A percentile compares a stretch with the other conserved stretches of the same genome.
phyloP scores from a whole-genome alignment of 2,113 vertebrate genomes.

The Daboia siamensis region DNA sequence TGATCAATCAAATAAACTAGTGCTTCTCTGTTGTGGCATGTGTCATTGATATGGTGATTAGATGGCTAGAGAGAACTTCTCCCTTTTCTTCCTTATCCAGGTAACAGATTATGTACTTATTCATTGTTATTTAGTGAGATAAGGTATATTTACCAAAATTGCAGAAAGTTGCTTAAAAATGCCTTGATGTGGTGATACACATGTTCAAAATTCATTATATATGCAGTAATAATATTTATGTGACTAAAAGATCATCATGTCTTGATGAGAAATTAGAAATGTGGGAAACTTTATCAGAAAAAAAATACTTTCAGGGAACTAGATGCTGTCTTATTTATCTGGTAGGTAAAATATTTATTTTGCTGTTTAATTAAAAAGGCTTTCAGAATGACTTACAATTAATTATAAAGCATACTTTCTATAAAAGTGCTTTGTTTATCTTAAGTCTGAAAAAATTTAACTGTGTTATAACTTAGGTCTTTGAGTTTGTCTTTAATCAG shows the following conservation, averaged over 20 bases:
- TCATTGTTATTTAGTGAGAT: conserved; percentile 60
- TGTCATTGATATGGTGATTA: conserved; percentile 99
- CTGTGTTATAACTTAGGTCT: neutral
- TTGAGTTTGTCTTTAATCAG: neutral
- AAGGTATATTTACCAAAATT: conserved; percentile 54
- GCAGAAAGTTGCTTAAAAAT: neutral
- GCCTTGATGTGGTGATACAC: neutral
- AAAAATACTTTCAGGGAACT: neutral
- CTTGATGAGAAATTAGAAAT: neutral
- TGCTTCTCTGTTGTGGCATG: conserved; percentile 91
- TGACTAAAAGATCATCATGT: neutral
- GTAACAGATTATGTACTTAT: conserved; percentile 70
- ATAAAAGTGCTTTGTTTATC: neutral
- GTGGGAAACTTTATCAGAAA: neutral
- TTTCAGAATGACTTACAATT: neutral
- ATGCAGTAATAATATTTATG: neutral
- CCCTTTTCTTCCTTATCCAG: conserved; percentile 66
- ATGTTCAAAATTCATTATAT: conserved; percentile 7
- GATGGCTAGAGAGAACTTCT: conserved; percentile 86
- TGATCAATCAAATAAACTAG: conserved; percentile 90
- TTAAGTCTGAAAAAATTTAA: neutral
- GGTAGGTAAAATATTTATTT: neutral
- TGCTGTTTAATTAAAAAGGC: neutral
- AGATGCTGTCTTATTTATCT: neutral
- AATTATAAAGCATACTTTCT: neutral